These are phyloP conservation scores for Ptyas mucosa DNA, from an alignment of 2,113 vertebrate genomes.

Conservation along the genomic window DNA sequence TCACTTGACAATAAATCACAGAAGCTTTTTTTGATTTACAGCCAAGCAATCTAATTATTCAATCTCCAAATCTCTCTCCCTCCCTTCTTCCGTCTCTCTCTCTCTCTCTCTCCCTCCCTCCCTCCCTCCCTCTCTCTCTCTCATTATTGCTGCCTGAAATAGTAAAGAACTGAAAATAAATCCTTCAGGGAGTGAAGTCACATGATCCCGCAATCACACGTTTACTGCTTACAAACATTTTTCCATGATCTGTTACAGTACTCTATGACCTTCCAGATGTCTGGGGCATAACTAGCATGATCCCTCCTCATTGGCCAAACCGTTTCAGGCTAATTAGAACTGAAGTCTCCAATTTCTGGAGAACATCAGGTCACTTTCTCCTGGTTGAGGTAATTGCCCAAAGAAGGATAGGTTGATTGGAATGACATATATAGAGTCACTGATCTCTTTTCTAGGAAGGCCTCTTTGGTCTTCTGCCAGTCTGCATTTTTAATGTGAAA, in stretches of 20 bases:
- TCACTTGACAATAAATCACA: background rate
- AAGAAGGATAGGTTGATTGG: background rate
- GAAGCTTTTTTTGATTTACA: slow-evolving; percentile 23
- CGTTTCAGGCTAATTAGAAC: background rate
- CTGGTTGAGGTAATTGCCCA: background rate
- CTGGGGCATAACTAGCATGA: background rate
- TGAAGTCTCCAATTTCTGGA: background rate
- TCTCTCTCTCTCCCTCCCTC: background rate
- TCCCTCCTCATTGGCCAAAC: background rate
- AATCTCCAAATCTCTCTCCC: too few species aligned
- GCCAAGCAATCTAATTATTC: background rate
- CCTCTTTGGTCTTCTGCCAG: background rate
- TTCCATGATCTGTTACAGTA: background rate
- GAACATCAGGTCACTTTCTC: background rate
- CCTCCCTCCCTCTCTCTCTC: too few species aligned
- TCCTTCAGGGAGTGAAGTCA: background rate
- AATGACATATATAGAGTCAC: background rate
- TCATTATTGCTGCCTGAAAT: slow-evolving; percentile 13
- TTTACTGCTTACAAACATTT: background rate
- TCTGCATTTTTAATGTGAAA: background rate
- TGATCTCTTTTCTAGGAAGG: background rate
- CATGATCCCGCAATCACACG: background rate
- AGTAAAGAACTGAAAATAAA: slow-evolving; percentile 7
- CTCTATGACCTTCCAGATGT: background rate
- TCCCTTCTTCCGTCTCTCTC: background rate